A percentile compares a stretch with the other conserved stretches of the same genome.
Evolutionary conservation across 2,797 vertebrate species (phyloP).

Genomic region (Phaenicophaeus curvirostris): DNA sequence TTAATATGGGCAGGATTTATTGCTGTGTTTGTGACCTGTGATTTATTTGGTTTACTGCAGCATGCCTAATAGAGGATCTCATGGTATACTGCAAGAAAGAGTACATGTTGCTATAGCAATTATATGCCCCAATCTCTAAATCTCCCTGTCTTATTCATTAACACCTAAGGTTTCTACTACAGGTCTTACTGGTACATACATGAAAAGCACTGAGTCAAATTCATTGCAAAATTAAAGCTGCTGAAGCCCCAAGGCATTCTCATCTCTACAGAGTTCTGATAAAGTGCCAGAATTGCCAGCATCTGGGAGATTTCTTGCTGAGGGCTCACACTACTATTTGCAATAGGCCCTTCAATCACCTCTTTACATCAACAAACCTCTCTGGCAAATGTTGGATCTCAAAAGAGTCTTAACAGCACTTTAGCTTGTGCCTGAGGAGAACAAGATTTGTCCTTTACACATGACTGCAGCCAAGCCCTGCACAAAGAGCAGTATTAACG

Average conservation of each 20-base stretch:
- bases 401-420: neutral
- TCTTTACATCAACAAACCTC: constrained; percentile 17
- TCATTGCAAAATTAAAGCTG: constrained; percentile 34
- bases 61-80: constrained; percentile 45
- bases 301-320: constrained; percentile 24
- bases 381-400: neutral
- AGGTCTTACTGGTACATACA: constrained; percentile 17
- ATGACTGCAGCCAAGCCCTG: neutral
- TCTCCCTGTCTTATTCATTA: constrained; percentile 37
- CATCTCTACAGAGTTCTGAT: neutral
- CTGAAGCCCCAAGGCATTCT: neutral
- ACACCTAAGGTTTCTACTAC: constrained; percentile 25
- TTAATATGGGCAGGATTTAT: constrained; percentile 37
- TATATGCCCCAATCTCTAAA: constrained; percentile 43
- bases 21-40: constrained; percentile 44
- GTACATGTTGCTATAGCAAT: constrained; percentile 41
- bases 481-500: too few species aligned
- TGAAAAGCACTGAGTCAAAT: constrained; percentile 34
- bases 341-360: neutral
- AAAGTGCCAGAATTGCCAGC: neutral
- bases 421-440: constrained; percentile 10
- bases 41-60: constrained; percentile 55
- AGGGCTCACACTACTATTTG: neutral
- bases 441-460: neutral
- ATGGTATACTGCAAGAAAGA: constrained; percentile 7